A percentile compares a stretch with the other conserved stretches of the same genome.
phyloP scores from a whole-genome alignment of 2,113 vertebrate species.

The Chaetorhynchus papuensis region DNA sequence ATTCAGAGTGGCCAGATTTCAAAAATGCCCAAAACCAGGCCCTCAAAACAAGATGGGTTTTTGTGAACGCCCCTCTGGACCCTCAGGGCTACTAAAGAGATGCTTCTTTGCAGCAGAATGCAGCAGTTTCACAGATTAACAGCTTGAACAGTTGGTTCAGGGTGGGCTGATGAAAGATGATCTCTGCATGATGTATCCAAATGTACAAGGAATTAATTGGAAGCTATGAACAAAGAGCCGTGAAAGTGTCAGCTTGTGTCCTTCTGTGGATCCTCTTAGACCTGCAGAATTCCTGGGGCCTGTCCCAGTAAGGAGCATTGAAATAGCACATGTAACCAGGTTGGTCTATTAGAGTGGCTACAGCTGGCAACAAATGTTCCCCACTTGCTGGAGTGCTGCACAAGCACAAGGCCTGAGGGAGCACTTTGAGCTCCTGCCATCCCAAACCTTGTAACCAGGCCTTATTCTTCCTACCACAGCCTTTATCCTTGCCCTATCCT shows the following conservation, averaged over 20 bases:
- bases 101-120: background rate
- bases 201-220: background rate
- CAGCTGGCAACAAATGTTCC: background rate
- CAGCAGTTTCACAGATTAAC: slow-evolving; percentile 23
- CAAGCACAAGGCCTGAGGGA: background rate
- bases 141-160: background rate
- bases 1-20: slow-evolving; percentile 21
- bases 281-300: background rate
- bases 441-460: background rate
- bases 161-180: background rate
- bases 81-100: background rate
- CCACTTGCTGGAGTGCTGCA: background rate
- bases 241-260: background rate
- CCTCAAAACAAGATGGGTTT: background rate
- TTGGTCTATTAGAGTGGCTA: background rate
- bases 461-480: background rate
- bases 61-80: background rate
- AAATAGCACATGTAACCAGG: background rate
- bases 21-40: slow-evolving; percentile 30
- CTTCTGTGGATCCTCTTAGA: background rate
- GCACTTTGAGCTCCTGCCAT: background rate
- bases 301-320: background rate
- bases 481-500: background rate
- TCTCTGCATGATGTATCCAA: background rate
- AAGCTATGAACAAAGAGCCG: background rate